Evolutionary conservation across 2,888 invertebrate species (phyloP), one percentile per base, ranked within the genome.

Genomic region (Diloba caeruleocephala): DNA sequence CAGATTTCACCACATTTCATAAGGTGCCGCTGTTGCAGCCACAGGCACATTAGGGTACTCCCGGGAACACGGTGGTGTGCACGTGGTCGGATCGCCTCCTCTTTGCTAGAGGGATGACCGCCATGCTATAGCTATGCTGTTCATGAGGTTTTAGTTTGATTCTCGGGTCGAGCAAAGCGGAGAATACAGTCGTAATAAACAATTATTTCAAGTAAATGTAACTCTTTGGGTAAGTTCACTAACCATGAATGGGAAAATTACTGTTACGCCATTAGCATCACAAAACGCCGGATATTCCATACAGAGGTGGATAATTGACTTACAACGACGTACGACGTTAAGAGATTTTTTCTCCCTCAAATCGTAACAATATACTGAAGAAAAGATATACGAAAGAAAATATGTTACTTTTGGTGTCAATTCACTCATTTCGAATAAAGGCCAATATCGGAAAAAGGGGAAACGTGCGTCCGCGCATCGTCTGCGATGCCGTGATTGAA

Each of bases 401-500:
- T n/a, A n/a, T n/a, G n/a, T n/a, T n/a, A n/a, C n/a, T n/a, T 15
- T 7, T 23, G 6, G 13, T 37, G 26, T 29, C 17, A 32, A 44
- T 48, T 33, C 5, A 21, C 9, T 12, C 32, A 26, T 46, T 43
- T 3, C 13, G 6, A 61, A 61, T 48, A 68, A 51, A 69, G 61
- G 58, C 52, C 74, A 73, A 61, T 65, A 57, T 56, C 39, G 48
- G 59, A 45, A 67, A 67, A 57, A 38, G 33, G 15, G 39, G 44
- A 54, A 50, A 70, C 68, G 71, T 74, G 74, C 72, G 68, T 58
- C 38, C 41, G 64, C 69, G 70, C 64, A 70, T 45, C 59, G 62
- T 42, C 64, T 62, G 74, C 71, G 56, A 48, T 34, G 52, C 67
- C 49, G 61, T 77, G 74, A 85, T 84, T 85, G 81, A 80, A 77